phyloP scores from a whole-genome alignment of 2,113 vertebrate species.

The Vulpes lagopus region DNA sequence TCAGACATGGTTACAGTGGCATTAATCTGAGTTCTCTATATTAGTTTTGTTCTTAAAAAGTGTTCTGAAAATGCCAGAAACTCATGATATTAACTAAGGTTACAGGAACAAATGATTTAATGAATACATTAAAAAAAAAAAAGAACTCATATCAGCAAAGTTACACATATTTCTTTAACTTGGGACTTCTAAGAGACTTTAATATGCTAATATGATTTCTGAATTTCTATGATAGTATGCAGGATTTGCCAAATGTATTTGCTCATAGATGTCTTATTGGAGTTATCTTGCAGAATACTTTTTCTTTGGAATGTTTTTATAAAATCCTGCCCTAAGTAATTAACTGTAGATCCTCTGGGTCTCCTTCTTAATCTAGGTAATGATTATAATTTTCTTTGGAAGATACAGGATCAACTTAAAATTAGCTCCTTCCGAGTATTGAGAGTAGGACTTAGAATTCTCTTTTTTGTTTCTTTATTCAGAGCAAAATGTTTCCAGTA shows the following conservation, averaged over 20 bases:
- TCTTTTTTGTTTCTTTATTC: background rate
- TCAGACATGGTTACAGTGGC: background rate
- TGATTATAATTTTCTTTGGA: background rate
- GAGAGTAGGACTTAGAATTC: background rate
- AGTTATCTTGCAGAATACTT: background rate
- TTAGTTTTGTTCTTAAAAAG: background rate
- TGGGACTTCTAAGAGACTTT: background rate
- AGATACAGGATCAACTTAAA: background rate
- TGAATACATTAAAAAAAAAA: background rate
- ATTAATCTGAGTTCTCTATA: background rate
- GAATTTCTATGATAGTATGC: background rate
- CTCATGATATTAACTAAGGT: background rate
- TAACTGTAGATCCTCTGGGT: background rate
- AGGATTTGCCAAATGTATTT: conserved; percentile 30
- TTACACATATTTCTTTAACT: background rate
- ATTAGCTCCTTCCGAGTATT: background rate
- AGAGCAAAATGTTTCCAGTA: background rate
- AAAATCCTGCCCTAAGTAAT: conserved; percentile 21
- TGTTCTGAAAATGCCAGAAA: background rate
- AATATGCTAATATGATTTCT: conserved; percentile 18
- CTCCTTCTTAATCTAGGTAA: background rate
- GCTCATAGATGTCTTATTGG: background rate
- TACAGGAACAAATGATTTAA: background rate
- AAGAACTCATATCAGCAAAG: background rate
- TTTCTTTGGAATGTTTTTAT: background rate